These are phyloP conservation scores for Pogonocichla stellata DNA, from an alignment of 2,113 vertebrate species.

Conservation along the genomic window DNA sequence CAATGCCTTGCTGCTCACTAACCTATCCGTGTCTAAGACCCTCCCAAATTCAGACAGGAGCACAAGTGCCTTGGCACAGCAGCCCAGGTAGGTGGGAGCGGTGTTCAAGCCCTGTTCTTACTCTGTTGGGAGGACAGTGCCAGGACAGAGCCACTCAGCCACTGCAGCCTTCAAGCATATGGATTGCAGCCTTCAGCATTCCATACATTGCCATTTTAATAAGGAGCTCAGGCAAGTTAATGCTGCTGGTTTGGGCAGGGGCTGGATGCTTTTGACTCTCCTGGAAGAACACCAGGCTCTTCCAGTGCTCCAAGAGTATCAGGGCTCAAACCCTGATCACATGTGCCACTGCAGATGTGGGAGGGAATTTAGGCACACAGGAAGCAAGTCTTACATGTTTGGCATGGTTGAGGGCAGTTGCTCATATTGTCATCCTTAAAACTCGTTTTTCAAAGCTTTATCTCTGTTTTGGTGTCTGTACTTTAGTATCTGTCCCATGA, in stretches of 20 bases:
- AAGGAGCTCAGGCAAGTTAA: not conserved
- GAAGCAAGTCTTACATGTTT: not conserved
- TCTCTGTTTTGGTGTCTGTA: not conserved
- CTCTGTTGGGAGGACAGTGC: not conserved
- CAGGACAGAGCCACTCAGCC: no score
- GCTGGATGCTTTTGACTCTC: not conserved
- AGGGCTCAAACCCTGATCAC: accelerated
- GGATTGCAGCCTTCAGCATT: not conserved
- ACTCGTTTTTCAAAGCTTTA: accelerated
- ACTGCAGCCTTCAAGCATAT: not conserved
- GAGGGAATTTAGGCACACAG: not conserved
- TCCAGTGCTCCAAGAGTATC: not conserved
- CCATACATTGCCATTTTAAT: accelerated
- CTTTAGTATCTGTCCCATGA: not conserved
- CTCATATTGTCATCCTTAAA: not conserved
- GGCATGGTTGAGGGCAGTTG: not conserved
- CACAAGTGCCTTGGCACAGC: not conserved
- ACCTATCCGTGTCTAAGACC: not conserved
- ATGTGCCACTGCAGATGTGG: not conserved
- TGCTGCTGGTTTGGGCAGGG: not conserved
- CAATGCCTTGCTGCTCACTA: accelerated
- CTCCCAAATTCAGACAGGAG: not conserved
- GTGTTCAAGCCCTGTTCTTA: not conserved
- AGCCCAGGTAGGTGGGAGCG: accelerated
- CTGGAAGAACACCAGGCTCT: not conserved